Evolutionary conservation across 1,140 invertebrate genomes (phyloP), one percentile per base, ranked within the genome.

Genomic region (Brachionus calyciflorus): DNA sequence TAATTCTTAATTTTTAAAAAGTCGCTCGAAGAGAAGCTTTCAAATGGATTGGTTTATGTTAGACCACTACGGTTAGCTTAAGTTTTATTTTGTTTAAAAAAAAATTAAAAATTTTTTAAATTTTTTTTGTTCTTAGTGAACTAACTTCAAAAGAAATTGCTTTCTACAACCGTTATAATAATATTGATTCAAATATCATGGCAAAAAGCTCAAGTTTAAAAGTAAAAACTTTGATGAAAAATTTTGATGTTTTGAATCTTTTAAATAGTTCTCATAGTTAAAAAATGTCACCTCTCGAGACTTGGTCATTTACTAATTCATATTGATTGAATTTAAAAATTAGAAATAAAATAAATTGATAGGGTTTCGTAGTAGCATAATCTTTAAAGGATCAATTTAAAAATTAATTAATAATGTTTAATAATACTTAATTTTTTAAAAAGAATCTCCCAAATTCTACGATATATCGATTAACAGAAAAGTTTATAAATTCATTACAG

Each of bases 61-160:
- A 37, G 69, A 21, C 69, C 69, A 33, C 19, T 73, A 12, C 49
- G 51, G 69, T 73, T 51, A 5, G 49, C 7, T 57, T 12, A 28
- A 9, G 12, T 33, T 9, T 6, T 33, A 53, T 51, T 30, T 33
- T 21, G 1, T 51, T 51, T n/a, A n/a, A n/a, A n/a, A n/a, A n/a
- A n/a, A n/a, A 73, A 51, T 51, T 73, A 51, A 7, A 40, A 40
- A 33, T 26, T 73, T 19, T n/a, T 17, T 49, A 3, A 19, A 19
- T 37, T 49, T 12, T 28, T 70, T 49, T 49, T 40, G 9, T 7
- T 53, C 14, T 37, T 5, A 73, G 69, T 14, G 69, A 73, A 49
- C 21, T 73, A 14, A 73, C 69, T 19, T 73, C 69, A 21, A 73
- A 73, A 49, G 69, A 73, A 55, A 17, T 73, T 14, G 69, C 69